phyloP scores from a whole-genome alignment of 1,140 invertebrate species.

The Eciton burchellii region DNA sequence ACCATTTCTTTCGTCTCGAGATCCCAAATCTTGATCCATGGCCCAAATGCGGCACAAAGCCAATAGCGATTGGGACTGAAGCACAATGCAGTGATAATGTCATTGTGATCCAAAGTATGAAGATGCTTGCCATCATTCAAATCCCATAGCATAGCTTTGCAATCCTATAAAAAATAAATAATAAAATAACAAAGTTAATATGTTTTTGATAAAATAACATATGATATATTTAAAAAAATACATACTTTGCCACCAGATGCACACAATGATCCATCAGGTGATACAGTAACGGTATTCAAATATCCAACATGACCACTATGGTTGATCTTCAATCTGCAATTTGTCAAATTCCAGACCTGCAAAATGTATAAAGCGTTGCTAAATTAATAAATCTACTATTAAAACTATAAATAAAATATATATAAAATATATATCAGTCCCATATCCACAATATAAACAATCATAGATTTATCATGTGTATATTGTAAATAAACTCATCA shows the following conservation, averaged over 20 bases:
- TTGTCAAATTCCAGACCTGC: conserved; percentile 99
- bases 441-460: conserved; percentile 86
- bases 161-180: conserved; percentile 89
- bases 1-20: conserved; percentile 99
- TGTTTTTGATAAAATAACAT: neutral
- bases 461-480: conserved; percentile 79
- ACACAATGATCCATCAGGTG: conserved; percentile 99
- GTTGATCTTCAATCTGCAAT: conserved; percentile 99
- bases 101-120: conserved; percentile 99
- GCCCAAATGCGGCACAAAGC: conserved; percentile 99
- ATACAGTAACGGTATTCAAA: conserved; percentile 99
- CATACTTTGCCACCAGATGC: conserved; percentile 98
- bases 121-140: conserved; percentile 99
- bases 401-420: neutral
- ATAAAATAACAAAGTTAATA: neutral
- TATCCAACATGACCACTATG: conserved; percentile 99
- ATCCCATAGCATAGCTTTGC: conserved; percentile 99
- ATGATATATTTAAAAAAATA: neutral
- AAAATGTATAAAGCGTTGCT: conserved; percentile 52
- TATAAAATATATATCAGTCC: conserved; percentile 79
- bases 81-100: conserved; percentile 98
- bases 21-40: conserved; percentile 99
- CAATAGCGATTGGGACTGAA: conserved; percentile 99
- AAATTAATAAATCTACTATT: conserved; percentile 2
- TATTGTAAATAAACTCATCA: conserved; percentile 75